These are phyloP conservation scores for Campoletis sonorensis DNA, from an alignment of 1,140 invertebrate species.

Conservation along the genomic window DNA sequence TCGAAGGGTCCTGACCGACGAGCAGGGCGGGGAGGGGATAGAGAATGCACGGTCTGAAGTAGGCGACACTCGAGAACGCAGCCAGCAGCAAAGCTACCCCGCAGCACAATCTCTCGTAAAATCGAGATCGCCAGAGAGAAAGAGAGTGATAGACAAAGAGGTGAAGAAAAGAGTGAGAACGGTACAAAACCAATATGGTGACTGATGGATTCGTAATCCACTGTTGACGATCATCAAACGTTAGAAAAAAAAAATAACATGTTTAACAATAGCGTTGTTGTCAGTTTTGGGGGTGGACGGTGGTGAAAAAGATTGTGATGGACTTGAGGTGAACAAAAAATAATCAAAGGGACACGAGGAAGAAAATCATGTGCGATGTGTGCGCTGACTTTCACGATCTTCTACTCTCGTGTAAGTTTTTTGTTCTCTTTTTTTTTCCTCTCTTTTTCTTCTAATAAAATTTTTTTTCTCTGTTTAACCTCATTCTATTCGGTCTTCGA, in stretches of 20 bases:
- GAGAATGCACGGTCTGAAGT: constrained; percentile 52
- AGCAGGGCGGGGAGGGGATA: not conserved
- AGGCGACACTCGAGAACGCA: constrained; percentile 53
- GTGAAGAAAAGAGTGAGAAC: not conserved
- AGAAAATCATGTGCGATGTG: constrained; percentile 84
- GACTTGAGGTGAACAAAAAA: constrained; percentile 55
- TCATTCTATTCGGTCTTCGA: not conserved
- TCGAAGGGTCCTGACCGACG: too few species aligned
- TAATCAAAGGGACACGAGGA: constrained; percentile 55
- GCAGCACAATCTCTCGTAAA: not conserved
- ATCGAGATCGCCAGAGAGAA: not conserved
- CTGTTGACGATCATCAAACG: constrained; percentile 57
- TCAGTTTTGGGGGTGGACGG: constrained; percentile 58
- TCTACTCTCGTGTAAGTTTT: constrained; percentile 84
- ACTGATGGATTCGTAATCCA: constrained; percentile 67
- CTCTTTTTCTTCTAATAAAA: constrained; percentile 15
- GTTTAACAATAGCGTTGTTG: constrained; percentile 68
- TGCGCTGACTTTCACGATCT: constrained; percentile 87
- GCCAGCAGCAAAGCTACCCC: constrained; percentile 3
- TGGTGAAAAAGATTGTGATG: constrained; percentile 64
- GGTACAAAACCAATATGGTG: constrained; percentile 67
- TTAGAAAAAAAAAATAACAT: constrained; percentile 48
- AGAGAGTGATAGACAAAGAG: constrained; percentile 51
- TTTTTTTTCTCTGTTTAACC: constrained; percentile 37
- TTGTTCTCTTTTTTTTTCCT: constrained; percentile 51